phyloP scores from a whole-genome alignment of 2,888 invertebrate species.

The Branchinecta sandiegonensis region DNA sequence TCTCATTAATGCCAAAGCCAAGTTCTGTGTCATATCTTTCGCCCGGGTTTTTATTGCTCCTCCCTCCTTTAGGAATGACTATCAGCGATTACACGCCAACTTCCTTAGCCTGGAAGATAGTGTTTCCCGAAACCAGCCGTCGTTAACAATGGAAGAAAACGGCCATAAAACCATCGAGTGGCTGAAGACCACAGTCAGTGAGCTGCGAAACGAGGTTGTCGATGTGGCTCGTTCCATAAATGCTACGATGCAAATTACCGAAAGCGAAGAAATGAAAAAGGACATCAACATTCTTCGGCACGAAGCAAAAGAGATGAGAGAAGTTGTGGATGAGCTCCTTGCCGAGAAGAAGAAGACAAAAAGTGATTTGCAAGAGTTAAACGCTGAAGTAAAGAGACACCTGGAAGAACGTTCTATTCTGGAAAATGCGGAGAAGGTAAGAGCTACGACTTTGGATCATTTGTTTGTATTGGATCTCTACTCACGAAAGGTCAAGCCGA shows the following conservation, averaged over 20 bases:
- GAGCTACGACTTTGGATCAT: too few relatives aligned
- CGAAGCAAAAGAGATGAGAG: not conserved
- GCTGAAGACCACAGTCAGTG: not conserved
- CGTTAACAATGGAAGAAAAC: conserved; percentile 6
- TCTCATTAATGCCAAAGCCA: too few relatives aligned
- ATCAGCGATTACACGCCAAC: not conserved
- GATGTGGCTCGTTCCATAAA: conserved; percentile 3
- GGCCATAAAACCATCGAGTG: conserved; percentile 7
- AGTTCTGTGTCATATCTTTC: too few relatives aligned
- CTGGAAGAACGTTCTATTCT: too few relatives aligned
- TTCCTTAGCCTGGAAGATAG: conserved; percentile 3
- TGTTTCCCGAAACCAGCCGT: not conserved
- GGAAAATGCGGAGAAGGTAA: too few relatives aligned
- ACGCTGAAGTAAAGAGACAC: too few relatives aligned
- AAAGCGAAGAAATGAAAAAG: not conserved
- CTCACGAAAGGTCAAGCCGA: too few relatives aligned
- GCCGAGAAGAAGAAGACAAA: too few relatives aligned
- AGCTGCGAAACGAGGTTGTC: not conserved
- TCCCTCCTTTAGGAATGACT: not conserved
- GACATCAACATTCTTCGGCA: not conserved
- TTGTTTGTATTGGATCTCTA: too few relatives aligned
- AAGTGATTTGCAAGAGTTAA: too few relatives aligned
- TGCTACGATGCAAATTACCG: not conserved
- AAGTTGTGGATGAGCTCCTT: not conserved
- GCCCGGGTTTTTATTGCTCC: not conserved